Evolutionary conservation across 2,888 invertebrate genomes (phyloP).

Genomic region (Eristalinus sepulchralis): DNA sequence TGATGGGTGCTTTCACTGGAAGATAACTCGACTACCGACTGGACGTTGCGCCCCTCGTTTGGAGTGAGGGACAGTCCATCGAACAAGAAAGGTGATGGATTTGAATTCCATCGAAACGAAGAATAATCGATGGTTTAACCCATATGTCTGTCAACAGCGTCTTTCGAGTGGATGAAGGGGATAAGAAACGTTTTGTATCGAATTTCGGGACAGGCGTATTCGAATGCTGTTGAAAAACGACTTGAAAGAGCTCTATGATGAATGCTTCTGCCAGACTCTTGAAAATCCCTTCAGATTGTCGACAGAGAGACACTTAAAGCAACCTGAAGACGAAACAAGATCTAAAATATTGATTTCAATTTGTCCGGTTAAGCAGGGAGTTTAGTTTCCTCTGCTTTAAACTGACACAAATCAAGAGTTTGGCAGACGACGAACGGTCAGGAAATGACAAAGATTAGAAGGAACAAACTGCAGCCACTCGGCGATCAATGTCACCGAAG

Average conservation of each 20-base stretch:
- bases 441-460: no score
- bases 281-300: neutral
- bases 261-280: neutral
- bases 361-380: neutral
- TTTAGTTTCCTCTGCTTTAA: neutral
- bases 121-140: neutral
- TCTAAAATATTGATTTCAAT: neutral
- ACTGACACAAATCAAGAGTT: neutral
- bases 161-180: neutral
- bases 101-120: neutral
- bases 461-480: no score
- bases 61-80: neutral
- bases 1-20: neutral
- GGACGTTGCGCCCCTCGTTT: neutral
- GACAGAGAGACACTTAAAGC: neutral
- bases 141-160: neutral
- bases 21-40: neutral
- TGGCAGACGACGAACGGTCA: neutral
- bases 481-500: no score
- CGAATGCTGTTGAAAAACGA: neutral
- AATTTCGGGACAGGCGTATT: neutral
- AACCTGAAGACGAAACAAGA: neutral
- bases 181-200: neutral
- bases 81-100: neutral
- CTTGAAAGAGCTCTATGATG: no score